Conservation (phyloP, 2,888 invertebrate species). For the Drosophila yooni region DNA sequence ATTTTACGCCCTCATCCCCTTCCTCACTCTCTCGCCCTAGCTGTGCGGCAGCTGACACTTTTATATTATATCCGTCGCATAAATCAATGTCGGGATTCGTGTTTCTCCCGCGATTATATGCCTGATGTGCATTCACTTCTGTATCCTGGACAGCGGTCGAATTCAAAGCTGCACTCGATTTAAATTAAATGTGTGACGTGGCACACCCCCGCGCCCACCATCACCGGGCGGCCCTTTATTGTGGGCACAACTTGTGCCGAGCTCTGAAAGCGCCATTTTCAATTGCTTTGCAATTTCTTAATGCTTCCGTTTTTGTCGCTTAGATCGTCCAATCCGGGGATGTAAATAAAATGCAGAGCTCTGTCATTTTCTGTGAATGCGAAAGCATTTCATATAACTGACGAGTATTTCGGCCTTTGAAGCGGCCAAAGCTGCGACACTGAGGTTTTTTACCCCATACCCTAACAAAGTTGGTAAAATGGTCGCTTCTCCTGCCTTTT, state of each 20-base stretch:
- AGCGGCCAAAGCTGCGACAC: slow-evolving; percentile 46
- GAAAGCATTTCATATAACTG: slow-evolving; percentile 73
- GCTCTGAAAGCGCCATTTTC: slow-evolving; percentile 62
- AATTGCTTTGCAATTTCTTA: slow-evolving; percentile 77
- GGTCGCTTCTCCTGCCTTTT: background rate
- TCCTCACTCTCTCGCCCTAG: too few relatives aligned
- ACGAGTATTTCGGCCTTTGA: slow-evolving; percentile 66
- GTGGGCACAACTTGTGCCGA: slow-evolving; percentile 3
- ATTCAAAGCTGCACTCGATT: slow-evolving; percentile 72
- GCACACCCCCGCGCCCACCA: background rate
- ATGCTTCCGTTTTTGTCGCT: slow-evolving; percentile 54
- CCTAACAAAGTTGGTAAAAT: background rate
- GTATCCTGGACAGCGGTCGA: slow-evolving; percentile 39
- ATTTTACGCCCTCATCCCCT: background rate
- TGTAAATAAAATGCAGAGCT: slow-evolving; percentile 75
- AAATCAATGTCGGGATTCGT: slow-evolving; percentile 69
- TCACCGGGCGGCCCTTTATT: background rate
- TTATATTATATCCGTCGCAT: slow-evolving; percentile 61
- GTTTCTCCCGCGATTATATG: slow-evolving; percentile 21
- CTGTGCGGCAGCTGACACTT: slow-evolving; percentile 30
- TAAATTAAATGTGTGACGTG: slow-evolving; percentile 72
- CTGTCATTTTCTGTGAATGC: slow-evolving; percentile 70
- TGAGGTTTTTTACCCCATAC: slow-evolving; percentile 2
- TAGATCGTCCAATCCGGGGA: slow-evolving; percentile 47
- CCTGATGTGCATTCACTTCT: slow-evolving; percentile 39